phyloP scores from a whole-genome alignment of 1,140 invertebrate genomes.

The Bursaphelenchus mucronatus region DNA sequence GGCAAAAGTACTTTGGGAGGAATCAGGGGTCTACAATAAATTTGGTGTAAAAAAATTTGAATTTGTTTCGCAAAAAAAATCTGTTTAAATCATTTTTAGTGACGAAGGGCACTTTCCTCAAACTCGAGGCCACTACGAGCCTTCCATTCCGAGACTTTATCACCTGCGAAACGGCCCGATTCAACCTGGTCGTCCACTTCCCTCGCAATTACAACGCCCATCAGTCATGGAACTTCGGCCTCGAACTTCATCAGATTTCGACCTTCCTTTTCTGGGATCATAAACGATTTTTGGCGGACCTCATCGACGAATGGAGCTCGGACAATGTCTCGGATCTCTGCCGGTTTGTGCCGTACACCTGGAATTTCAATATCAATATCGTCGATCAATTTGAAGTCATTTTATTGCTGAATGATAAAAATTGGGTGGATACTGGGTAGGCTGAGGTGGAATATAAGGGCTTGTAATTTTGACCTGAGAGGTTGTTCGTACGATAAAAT shows the following conservation, averaged over 20 bases:
- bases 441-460: too few species aligned
- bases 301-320: conserved; percentile 91
- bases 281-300: conserved; percentile 67
- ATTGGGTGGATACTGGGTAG: conserved; percentile 80
- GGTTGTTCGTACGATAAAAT: too few species aligned
- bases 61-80: conserved; percentile 52
- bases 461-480: too few species aligned
- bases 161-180: conserved; percentile 63
- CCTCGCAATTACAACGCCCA: conserved; percentile 63
- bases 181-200: conserved; percentile 62
- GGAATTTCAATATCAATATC: conserved; percentile 81
- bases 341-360: conserved; percentile 93
- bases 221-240: conserved; percentile 63
- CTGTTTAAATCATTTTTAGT: conserved; percentile 17
- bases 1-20: too few species aligned
- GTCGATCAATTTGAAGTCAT: conserved; percentile 89
- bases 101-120: conserved; percentile 62
- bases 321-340: conserved; percentile 80
- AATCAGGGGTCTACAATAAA: conserved; percentile 12
- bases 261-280: conserved; percentile 63
- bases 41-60: conserved; percentile 11
- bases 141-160: conserved; percentile 63
- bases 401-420: conserved; percentile 88
- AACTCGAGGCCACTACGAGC: conserved; percentile 63
- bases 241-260: conserved; percentile 63